phyloP scores from a whole-genome alignment of 2,113 vertebrate genomes.

The Corythoichthys intestinalis region DNA sequence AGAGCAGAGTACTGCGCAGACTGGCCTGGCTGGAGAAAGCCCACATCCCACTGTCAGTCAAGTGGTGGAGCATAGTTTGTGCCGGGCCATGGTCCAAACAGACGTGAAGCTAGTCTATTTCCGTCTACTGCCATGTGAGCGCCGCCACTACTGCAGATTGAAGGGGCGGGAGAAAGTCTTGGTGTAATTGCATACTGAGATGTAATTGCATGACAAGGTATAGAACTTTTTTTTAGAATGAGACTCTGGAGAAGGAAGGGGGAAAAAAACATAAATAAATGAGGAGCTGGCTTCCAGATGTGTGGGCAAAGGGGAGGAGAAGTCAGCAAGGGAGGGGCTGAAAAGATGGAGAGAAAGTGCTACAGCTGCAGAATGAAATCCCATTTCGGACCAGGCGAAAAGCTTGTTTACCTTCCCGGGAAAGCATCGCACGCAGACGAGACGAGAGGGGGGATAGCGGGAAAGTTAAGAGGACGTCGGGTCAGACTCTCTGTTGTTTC shows the following conservation, averaged over 20 bases:
- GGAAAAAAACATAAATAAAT: conserved; percentile 70
- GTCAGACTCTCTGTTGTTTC: conserved; percentile 56
- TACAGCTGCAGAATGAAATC: conserved; percentile 58
- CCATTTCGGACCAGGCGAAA: conserved; percentile 43
- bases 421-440: conserved; percentile 22
- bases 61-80: conserved; percentile 76
- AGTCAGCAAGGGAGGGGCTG: conserved; percentile 34
- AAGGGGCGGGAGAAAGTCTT: conserved; percentile 44
- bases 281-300: conserved; percentile 77
- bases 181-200: conserved; percentile 77
- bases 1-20: conserved; percentile 53
- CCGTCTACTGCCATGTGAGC: conserved; percentile 76
- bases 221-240: conserved; percentile 56
- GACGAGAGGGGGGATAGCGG: conserved; percentile 26
- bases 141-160: conserved; percentile 53
- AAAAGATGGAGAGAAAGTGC: conserved; percentile 53
- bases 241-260: conserved; percentile 50
- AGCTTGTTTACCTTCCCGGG: conserved; percentile 61
- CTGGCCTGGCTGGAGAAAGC: conserved; percentile 72
- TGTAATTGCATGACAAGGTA: conserved; percentile 79
- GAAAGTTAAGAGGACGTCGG: conserved; percentile 58
- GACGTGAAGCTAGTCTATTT: conserved; percentile 89
- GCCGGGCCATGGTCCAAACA: conserved; percentile 83
- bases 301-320: conserved; percentile 44
- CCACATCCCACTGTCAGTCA: conserved; percentile 80